Base-by-base conservation (phyloP, 2,888 invertebrate genomes). In the Pseudoips prasinana region DNA sequence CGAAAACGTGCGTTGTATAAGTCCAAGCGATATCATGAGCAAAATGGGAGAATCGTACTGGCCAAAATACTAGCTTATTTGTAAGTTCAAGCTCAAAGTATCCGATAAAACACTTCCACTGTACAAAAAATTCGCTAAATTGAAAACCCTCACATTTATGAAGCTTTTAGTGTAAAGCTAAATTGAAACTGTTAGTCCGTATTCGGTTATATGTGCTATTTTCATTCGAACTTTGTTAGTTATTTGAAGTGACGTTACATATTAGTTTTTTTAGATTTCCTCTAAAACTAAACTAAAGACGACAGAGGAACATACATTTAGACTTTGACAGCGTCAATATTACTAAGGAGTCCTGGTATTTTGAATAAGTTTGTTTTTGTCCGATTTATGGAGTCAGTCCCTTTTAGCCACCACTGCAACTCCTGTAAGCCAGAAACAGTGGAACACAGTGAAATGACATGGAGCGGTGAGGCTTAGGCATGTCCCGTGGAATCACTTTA, bases 121-220 rank as follows among this genome's bases (percentile, higher is more conserved):
- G 50, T 57, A 60, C 50, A 55, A 63, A 69, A 68, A 64, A 69
- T 62, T 54, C 36, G 49, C 49, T 61, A 59, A 72, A 74, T 73
- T 65, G 62, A 65, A 74, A 69, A 55, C 55, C 49, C 47, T 60
- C 57, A 42, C 51, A 62, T 46, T 59, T 61, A 48, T 50, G 46
- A 46, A 50, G 50, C 55, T 61, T 65, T 64, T 55, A 52, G 48
- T 48, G 47, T 45, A 50, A 58, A 64, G 57, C 64, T 67, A 65
- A 50, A 60, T 61, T 39, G 45, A 65, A 70, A 68, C 60, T 51
- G 61, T 66, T 58, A 58, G 65, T 62, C 57, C 47, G 44, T 43
- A 50, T 57, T 49, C 52, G 43, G 48, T 39, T 46, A 49, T 49
- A 54, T 43, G 46, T n/a, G n/a, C n/a, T 60, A 56, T 64, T 61